Evolutionary conservation across 2,797 vertebrate species (phyloP), one percentile per base, ranked within the genome.

Genomic region (Chaetophractus vellerosus): DNA sequence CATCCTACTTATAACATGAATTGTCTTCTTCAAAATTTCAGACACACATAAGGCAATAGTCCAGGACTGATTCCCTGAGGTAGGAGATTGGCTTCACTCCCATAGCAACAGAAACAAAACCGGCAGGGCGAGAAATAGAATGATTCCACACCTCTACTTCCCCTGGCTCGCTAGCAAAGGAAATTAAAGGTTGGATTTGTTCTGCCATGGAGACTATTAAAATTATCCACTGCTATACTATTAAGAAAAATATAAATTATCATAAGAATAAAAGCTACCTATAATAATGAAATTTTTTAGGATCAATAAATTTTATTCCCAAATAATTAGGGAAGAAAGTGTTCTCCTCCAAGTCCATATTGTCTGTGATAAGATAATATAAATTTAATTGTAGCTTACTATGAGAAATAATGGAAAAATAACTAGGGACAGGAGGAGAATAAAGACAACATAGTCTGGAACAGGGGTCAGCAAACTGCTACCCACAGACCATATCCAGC

Each of bases 381-480:
- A 75, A 85, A 81, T 38, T 59, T 74, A 95, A 92, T 81, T 90
- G 28, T 6, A 41, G n/a, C 59, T 80, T 71, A 75, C 76, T 82
- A 52, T 80, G 57, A 91, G 68, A 94, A 57, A 38, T 79, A 15
- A 59, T 93, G 52, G 64, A 76, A 80, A 91, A 93, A 95, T 52
- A 57, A 18, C 10, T 24, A 33, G 8, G 16, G 1, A 24, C 69
- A 31, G 52, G 38, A 68, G 38, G 28, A 68, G 24, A 79, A 33
- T 18, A 11, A 11, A 69, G 59, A 3, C 61, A 48, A 24, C 31
- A 4, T n/a, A 14, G 45, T 38, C 26, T 64, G 7, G 38, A 76
- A 48, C 9, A 41, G n/a, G 16, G 4, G 16, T 48, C 18, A 33
- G 5, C 9, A 80, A 59, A 36, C 14, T 31, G 21, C 0, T 4